Evolutionary conservation across 2,888 invertebrate species (phyloP).

Genomic region (Caenorhabditis zanzibari): DNA sequence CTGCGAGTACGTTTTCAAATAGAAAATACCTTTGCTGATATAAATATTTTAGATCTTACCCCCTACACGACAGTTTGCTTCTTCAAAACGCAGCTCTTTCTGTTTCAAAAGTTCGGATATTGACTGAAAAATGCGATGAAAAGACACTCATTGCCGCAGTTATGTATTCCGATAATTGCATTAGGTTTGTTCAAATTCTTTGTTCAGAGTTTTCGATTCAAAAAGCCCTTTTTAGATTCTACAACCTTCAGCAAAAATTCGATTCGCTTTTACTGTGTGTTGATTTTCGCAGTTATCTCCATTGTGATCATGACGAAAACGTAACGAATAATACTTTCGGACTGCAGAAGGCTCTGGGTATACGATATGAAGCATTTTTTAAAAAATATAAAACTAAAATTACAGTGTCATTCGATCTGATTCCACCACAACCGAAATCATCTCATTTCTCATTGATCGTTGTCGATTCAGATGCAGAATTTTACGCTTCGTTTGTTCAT

Average conservation of each 20-base stretch:
- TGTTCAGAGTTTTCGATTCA: no score
- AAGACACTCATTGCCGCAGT: constrained; percentile 41
- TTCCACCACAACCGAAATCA: constrained; percentile 27
- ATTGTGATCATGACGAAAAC: constrained; percentile 26
- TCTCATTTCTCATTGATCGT: constrained; percentile 45
- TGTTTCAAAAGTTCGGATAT: constrained; percentile 28
- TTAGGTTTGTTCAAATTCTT: no score
- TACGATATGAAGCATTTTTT: background rate
- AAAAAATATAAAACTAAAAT: background rate
- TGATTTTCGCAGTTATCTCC: constrained; percentile 49
- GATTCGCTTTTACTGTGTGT: constrained; percentile 37
- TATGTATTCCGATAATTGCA: constrained; percentile 49
- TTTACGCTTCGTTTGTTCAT: constrained; percentile 44
- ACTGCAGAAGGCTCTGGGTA: constrained; percentile 47
- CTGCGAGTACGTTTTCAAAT: constrained; percentile 36
- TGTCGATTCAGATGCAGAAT: constrained; percentile 60
- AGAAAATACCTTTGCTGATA: background rate
- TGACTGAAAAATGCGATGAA: constrained; percentile 27
- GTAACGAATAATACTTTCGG: constrained; percentile 56
- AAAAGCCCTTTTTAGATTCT: no score
- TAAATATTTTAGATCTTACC: constrained; percentile 31
- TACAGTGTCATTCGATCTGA: constrained; percentile 63
- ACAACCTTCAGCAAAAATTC: constrained; percentile 36
- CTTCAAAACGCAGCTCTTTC: constrained; percentile 34
- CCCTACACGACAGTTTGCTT: constrained; percentile 56